Conservation (phyloP, 2,888 invertebrate genomes). For the Drosophila pseudotakahashii region DNA sequence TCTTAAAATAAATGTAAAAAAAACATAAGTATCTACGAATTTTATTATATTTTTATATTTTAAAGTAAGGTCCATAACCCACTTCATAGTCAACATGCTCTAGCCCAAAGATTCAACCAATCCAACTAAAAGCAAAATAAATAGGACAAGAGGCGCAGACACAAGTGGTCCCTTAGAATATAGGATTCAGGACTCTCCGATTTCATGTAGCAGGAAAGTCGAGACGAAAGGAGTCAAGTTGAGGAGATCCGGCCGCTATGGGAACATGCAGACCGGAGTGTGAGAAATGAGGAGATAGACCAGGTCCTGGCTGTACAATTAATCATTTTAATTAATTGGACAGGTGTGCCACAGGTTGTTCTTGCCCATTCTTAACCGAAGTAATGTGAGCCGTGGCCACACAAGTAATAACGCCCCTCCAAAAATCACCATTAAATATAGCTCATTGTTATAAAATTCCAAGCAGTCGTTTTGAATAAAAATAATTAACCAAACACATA, state of each 20-base stretch:
- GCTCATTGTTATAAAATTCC: neutral
- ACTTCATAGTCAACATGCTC: no score
- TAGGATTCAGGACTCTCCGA: slow-evolving; percentile 41
- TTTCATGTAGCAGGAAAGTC: slow-evolving; percentile 58
- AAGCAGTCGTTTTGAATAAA: no score
- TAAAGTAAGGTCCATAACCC: no score
- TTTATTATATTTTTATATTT: no score
- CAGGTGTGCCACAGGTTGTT: slow-evolving; percentile 79
- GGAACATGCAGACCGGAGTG: neutral
- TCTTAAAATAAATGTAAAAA: no score
- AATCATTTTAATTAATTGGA: slow-evolving; percentile 80
- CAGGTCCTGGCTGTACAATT: slow-evolving; percentile 50
- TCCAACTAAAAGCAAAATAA: slow-evolving; percentile 32
- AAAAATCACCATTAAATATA: neutral
- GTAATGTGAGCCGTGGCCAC: slow-evolving; percentile 52
- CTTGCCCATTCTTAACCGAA: slow-evolving; percentile 1
- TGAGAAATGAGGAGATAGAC: slow-evolving; percentile 17
- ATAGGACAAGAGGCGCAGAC: slow-evolving; percentile 12
- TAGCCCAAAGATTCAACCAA: neutral
- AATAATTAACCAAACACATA: neutral
- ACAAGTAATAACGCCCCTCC: neutral
- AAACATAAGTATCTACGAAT: no score
- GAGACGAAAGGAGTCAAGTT: slow-evolving; percentile 35
- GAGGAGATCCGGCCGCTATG: slow-evolving; percentile 9
- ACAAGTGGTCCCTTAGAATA: slow-evolving; percentile 18